Evolutionary conservation across 2,888 invertebrate genomes (phyloP), one percentile per base, ranked within the genome.

Genomic region (Sesia bembeciformis): DNA sequence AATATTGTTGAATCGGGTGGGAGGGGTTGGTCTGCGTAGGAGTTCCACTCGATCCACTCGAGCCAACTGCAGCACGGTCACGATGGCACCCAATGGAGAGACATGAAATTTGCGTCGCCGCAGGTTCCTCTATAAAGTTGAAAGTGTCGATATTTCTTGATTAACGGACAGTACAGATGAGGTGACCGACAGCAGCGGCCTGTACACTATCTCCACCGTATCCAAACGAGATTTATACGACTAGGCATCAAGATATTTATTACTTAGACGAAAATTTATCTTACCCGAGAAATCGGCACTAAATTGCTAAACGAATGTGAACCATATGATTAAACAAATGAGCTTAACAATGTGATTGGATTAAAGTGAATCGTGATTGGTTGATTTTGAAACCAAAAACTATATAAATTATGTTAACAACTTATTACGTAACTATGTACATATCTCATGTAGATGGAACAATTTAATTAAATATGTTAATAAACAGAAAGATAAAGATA

Each of bases 51-150:
- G 90, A 0, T 90, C 90, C 3, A 90, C 90, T 3, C 84, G 90
- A 7, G 90, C 90, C 53, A 90, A 90, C 74, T 90, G 88, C 81
- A 90, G 90, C 80, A 90, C 90, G 5, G 85, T 89, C n/a, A 90
- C 90, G 0, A 78, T 84, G 73, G 85, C 90, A 0, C 88, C 90
- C 4, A 89, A 89, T 58, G 88, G 83, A 5, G 89, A 90, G 54
- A 86, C 86, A 76, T 90, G 90, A 90, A 81, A 82, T 56, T 70
- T 81, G 72, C 81, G 78, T 52, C 40, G 81, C 57, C 82, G 86
- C 54, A 79, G 82, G 60, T 81, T 83, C 70, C 72, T 84, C 51
- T 87, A 84, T 65, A 84, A 83, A 60, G 76, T 84, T 57, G 84
- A 86, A 63, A 81, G 82, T 52, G 73, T 77, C 41, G 84, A 89